Evolutionary conservation across 2,888 invertebrate species (phyloP), one percentile per base, ranked within the genome.

Genomic region (Nymphalis polychloros): DNA sequence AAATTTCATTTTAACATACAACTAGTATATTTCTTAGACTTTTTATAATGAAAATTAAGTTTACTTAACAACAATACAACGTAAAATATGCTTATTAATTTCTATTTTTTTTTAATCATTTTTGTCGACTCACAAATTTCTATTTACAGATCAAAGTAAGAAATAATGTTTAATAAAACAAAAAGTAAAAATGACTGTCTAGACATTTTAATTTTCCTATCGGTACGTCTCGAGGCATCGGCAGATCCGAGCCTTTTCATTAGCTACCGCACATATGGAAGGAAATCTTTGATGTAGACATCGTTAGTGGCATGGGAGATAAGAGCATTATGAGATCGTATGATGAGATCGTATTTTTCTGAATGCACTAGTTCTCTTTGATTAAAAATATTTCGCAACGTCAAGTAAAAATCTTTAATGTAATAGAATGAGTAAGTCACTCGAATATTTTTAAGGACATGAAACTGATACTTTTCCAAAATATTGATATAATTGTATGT

Each of bases 161-260:
- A 53, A 35, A 53, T 47, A 69, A 78, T 82, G 83, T 82, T 57
- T 79, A 79, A 80, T 78, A 81, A 84, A 89, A 88, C 86, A 87
- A 86, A 88, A 88, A 81, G 76, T 75, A 73, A 76, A 83, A 78
- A 82, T 79, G 69, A 69, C 79, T 81, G 91, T 92, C 92, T 92
- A 92, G 92, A 92, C 92, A 84, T 91, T 91, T 92, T 92, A 90
- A 91, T 92, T 92, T 91, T 91, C 90, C 89, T 90, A 90, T 90
- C 89, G 84, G 80, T 82, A 79, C 81, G 83, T 84, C 84, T 83
- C 79, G 79, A 79, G 83, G 79, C 82, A 84, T 88, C 86, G 85
- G 80, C 84, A 80, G 86, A 88, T 89, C 86, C 79, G 84, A 82
- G 79, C 84, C 88, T 87, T 87, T 90, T 91, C 89, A 90, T 89